Evolutionary conservation across 2,113 vertebrate genomes (phyloP).

Genomic region (Trematocara variabile): DNA sequence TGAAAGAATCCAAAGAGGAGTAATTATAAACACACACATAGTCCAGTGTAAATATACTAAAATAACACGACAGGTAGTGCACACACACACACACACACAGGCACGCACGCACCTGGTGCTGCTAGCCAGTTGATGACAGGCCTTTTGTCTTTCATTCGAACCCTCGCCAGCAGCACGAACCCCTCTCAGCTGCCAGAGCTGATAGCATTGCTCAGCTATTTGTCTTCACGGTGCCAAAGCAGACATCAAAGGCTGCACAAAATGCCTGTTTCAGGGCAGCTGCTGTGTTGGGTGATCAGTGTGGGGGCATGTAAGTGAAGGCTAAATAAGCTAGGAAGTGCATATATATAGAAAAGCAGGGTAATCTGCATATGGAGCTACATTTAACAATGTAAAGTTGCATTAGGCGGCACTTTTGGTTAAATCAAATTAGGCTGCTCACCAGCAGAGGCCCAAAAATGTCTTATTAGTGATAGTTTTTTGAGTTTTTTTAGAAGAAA

Average conservation of each 20-base stretch:
- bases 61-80: background rate
- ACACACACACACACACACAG: background rate
- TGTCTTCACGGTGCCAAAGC: constrained; percentile 22
- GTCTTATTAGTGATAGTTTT: background rate
- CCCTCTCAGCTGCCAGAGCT: constrained; percentile 6
- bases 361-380: background rate
- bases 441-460: background rate
- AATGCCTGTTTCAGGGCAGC: background rate
- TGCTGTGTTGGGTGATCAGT: background rate
- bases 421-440: background rate
- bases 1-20: constrained; percentile 9
- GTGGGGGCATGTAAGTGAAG: background rate
- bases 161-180: background rate
- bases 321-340: background rate
- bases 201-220: constrained; percentile 20
- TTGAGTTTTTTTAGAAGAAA: background rate
- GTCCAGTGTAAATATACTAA: background rate
- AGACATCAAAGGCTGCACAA: constrained; percentile 13
- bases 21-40: constrained; percentile 21
- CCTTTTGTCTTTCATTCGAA: constrained; percentile 1
- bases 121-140: constrained; percentile 8
- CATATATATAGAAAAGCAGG: background rate
- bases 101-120: background rate
- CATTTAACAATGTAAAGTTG: background rate
- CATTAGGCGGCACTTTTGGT: background rate